Conservation (phyloP, 2,888 invertebrate species). For the Meandrusa payeni region DNA sequence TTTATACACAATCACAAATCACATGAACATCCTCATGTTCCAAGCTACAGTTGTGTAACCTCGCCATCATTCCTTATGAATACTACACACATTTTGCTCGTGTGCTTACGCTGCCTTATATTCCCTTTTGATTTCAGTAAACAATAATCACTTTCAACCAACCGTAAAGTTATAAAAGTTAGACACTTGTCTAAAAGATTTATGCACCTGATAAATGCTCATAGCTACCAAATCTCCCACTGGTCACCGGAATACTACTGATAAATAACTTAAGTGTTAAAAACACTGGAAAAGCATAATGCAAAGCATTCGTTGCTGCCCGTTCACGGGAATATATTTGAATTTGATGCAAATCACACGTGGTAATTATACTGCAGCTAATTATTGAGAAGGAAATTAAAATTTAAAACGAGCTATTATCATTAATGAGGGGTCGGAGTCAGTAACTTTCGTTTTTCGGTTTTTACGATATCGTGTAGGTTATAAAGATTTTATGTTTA, state of each 20-base stretch:
- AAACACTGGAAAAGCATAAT: slow-evolving; percentile 10
- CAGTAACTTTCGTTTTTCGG: slow-evolving; percentile 1
- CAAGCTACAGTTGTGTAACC: too few species aligned
- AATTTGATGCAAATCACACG: slow-evolving; percentile 18
- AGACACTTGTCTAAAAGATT: neutral
- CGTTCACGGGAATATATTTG: slow-evolving; percentile 14
- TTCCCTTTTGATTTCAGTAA: too few species aligned
- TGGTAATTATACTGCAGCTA: slow-evolving; percentile 16
- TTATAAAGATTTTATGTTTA: neutral
- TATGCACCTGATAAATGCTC: neutral
- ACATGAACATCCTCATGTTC: too few species aligned
- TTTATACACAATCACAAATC: too few species aligned
- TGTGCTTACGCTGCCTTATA: too few species aligned
- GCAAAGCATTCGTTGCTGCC: slow-evolving; percentile 4
- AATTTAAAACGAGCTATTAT: slow-evolving; percentile 12
- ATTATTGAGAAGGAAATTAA: slow-evolving; percentile 17
- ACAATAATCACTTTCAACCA: too few species aligned
- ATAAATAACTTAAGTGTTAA: slow-evolving; percentile 12
- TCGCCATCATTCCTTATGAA: too few species aligned
- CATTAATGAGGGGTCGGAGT: slow-evolving; percentile 2
- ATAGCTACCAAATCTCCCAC: slow-evolving; percentile 1
- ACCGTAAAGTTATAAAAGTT: neutral
- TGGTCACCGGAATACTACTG: neutral
- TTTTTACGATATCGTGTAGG: neutral
- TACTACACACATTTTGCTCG: too few species aligned